Conservation (phyloP, 2,113 vertebrate genomes). For the Neodontobutis hainanensis region DNA sequence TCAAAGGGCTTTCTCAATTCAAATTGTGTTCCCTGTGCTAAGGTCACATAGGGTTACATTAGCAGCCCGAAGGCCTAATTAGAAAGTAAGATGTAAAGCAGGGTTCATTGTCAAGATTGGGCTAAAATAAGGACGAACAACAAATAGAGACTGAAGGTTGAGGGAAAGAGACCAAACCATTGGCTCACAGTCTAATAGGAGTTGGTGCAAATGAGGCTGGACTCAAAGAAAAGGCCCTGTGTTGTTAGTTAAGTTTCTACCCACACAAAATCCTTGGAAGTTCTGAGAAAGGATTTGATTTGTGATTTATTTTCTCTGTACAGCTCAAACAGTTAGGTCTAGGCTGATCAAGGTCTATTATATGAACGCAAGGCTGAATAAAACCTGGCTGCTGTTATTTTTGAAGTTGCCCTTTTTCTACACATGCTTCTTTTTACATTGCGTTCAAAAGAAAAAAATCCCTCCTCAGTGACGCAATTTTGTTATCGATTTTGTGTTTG, state of each 20-base stretch:
- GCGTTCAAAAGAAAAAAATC: no score
- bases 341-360: background rate
- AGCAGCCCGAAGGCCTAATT: background rate
- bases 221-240: no score
- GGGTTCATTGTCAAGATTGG: background rate
- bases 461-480: no score
- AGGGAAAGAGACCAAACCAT: background rate
- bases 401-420: no score
- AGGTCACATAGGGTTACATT: background rate
- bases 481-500: no score
- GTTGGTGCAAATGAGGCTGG: background rate
- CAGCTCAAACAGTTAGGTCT: background rate
- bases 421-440: no score
- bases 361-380: no score
- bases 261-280: background rate
- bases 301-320: background rate
- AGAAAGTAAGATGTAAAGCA: background rate
- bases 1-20: background rate
- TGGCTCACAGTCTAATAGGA: background rate
- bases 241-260: no score
- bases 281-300: background rate
- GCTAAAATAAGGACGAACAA: no score
- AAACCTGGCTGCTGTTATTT: no score
- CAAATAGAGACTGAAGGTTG: background rate
- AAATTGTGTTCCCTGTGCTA: no score